Evolutionary conservation across 2,113 vertebrate species (phyloP), one percentile per base, ranked within the genome.

Genomic region (Campylomormyrus tamandua): DNA sequence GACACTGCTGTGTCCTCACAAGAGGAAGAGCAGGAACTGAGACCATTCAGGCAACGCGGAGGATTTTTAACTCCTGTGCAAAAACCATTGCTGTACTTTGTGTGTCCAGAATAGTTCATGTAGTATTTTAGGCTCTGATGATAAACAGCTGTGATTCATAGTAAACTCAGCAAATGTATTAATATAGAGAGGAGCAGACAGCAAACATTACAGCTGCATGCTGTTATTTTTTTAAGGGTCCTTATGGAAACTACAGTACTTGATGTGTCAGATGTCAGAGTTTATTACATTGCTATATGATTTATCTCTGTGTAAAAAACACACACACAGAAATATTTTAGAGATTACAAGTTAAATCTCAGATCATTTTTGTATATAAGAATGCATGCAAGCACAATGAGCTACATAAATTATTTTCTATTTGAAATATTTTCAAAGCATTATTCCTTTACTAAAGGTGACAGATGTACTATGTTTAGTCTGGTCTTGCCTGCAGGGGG

Each of bases 91-190:
- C 4, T 5, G 52, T 88, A 31, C 74, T 48, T 58, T 84, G 74
- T 87, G 42, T 66, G 70, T 83, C 66, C 17, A 49, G 52, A 90
- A 89, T 89, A 89, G 62, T 13, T 89, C 46, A 48, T 52, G 74
- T 35, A 35, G 35, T 24, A 56, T 48, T 45, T 58, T 49, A 24
- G 35, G 74, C 35, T 80, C 35, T 48, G 31, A 46, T 24, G 50
- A 89, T 83, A 83, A 89, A 89, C 88, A 89, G 42, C 45, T 39
- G 74, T 74, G 74, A n/a, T 6, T 83, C 50, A 83, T 52, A 50
- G 49, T 42, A 62, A 19, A 62, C 35, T 89, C 70, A 80, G 31
- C 88, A 89, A 70, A 50, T 80, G 70, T 89, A 80, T 52, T 89
- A 80, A 89, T 89, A 58, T 39, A 50, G 70, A 49, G n/a, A 35